Conservation (phyloP, 2,888 invertebrate genomes). For the Nezara viridula region DNA sequence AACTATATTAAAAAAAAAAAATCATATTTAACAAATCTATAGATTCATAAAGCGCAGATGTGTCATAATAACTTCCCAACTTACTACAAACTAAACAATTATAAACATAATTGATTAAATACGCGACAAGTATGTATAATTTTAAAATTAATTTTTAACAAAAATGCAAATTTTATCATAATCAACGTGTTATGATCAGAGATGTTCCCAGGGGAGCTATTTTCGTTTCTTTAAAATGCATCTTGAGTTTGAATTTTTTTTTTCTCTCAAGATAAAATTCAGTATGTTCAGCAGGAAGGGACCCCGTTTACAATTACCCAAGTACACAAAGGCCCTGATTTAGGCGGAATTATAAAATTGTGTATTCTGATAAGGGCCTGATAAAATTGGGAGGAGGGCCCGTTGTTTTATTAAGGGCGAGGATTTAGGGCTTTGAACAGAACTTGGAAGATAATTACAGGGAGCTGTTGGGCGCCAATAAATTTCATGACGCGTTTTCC, state of each 20-base stretch:
- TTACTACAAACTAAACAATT: too few species aligned
- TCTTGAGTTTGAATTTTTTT: neutral
- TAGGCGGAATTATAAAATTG: slow-evolving; percentile 49
- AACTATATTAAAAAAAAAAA: too few species aligned
- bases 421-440: slow-evolving; percentile 48
- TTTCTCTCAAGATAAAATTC: slow-evolving; percentile 1
- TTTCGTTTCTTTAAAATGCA: slow-evolving; percentile 14
- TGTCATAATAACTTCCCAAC: too few species aligned
- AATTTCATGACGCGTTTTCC: slow-evolving; percentile 58
- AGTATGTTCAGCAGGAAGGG: slow-evolving; percentile 32
- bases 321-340: slow-evolving; percentile 37
- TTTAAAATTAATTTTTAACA: neutral
- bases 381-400: slow-evolving; percentile 48
- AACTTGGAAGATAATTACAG: slow-evolving; percentile 56
- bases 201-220: neutral
- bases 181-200: neutral
- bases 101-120: too few species aligned
- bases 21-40: too few species aligned
- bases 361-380: slow-evolving; percentile 44
- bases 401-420: slow-evolving; percentile 55
- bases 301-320: slow-evolving; percentile 30
- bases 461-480: slow-evolving; percentile 56
- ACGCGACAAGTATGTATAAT: neutral
- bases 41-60: too few species aligned
- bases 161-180: too few species aligned